These are phyloP conservation scores for Onthophagus sagittarius DNA, from an alignment of 2,888 invertebrate species.

Conservation along the genomic window DNA sequence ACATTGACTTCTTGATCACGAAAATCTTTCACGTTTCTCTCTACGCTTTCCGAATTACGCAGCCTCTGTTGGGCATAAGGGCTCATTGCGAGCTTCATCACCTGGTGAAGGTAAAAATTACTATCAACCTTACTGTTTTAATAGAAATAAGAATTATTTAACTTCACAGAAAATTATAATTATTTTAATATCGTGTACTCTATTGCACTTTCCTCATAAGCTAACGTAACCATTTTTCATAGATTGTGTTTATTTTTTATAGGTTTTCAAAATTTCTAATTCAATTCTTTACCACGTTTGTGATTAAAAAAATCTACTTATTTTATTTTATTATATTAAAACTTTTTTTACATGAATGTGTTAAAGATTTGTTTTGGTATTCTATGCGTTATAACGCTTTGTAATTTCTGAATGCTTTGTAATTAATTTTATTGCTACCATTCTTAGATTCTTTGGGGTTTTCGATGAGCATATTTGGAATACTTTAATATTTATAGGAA, in stretches of 20 bases:
- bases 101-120: slow-evolving; percentile 47
- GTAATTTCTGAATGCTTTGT: not conserved
- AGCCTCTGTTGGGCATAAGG: slow-evolving; percentile 42
- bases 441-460: not conserved
- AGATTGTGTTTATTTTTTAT: too few relatives aligned
- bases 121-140: slow-evolving; percentile 3
- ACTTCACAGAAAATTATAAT: not conserved
- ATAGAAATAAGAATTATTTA: not conserved
- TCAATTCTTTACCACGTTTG: too few relatives aligned
- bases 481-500: not conserved
- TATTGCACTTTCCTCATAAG: not conserved
- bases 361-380: not conserved
- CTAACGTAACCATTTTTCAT: not conserved
- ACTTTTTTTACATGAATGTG: not conserved
- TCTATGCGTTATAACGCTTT: slow-evolving; percentile 19
- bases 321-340: not conserved
- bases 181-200: not conserved
- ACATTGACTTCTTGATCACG: not conserved
- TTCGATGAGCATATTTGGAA: not conserved
- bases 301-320: too few relatives aligned
- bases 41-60: slow-evolving; percentile 34
- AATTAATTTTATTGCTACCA: not conserved
- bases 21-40: slow-evolving; percentile 2
- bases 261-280: too few relatives aligned
- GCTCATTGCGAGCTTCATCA: slow-evolving; percentile 44